These are phyloP conservation scores for Tichodroma muraria DNA, from an alignment of 2,113 vertebrate genomes.

Conservation along the genomic window DNA sequence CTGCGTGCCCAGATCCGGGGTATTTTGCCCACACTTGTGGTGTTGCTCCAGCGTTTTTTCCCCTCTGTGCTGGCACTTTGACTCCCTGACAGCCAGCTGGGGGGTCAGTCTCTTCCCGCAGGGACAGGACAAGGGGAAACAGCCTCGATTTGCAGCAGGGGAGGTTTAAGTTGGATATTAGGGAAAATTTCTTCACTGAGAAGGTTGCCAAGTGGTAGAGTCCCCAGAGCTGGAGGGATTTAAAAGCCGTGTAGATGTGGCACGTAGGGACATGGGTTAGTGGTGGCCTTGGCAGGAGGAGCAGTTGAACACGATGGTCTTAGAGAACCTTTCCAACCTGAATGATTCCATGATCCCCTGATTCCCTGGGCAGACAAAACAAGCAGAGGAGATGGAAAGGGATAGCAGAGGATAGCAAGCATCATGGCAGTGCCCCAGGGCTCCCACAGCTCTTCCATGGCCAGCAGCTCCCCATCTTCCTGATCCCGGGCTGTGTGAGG, in stretches of 20 bases:
- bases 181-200: background rate
- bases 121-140: background rate
- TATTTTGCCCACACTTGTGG: background rate
- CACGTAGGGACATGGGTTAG: fast-evolving
- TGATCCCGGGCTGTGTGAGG: fast-evolving
- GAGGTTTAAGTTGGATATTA: background rate
- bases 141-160: background rate
- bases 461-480: background rate
- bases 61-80: fast-evolving
- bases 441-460: background rate
- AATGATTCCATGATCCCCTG: background rate
- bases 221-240: background rate
- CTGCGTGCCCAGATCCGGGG: fast-evolving
- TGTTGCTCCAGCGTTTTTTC: fast-evolving
- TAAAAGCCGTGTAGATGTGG: background rate
- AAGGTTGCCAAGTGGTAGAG: too few relatives aligned
- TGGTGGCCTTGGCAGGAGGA: background rate
- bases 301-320: fast-evolving
- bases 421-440: fast-evolving
- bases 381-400: background rate
- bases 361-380: background rate
- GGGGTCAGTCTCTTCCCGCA: background rate
- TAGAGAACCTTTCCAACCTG: background rate
- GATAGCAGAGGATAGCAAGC: background rate
- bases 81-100: too few relatives aligned